phyloP scores from a whole-genome alignment of 2,797 vertebrate genomes.

The Leucoraja ocellata region DNA sequence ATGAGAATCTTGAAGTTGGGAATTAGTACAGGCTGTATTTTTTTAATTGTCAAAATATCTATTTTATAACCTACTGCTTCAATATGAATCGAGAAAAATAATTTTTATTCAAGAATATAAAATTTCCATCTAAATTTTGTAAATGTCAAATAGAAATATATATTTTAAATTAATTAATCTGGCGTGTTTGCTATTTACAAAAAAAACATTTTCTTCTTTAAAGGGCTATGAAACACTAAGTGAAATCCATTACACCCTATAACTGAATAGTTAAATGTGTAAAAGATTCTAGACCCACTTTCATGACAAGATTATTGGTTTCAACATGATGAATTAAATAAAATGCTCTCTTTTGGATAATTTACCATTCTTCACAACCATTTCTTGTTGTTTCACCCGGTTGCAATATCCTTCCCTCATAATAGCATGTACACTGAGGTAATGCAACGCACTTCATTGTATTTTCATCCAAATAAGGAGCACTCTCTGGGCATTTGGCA shows the following conservation, averaged over 20 bases:
- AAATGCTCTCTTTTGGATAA: background rate
- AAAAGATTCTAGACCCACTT: background rate
- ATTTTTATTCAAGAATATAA: too few species aligned
- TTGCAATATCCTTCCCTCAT: slow-evolving; percentile 11
- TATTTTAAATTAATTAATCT: background rate
- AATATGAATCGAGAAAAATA: background rate
- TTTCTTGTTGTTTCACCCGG: background rate
- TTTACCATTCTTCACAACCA: slow-evolving; percentile 20
- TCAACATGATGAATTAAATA: background rate
- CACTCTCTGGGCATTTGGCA: slow-evolving; percentile 67
- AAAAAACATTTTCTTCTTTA: background rate
- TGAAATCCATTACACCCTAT: too few species aligned
- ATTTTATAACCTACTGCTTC: background rate
- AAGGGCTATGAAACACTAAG: background rate
- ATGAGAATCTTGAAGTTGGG: background rate
- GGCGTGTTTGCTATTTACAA: background rate
- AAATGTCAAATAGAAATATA: background rate
- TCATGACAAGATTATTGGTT: background rate
- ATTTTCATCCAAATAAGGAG: slow-evolving; percentile 80
- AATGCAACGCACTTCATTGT: slow-evolving; percentile 57
- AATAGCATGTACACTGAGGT: slow-evolving; percentile 25
- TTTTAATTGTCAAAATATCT: background rate
- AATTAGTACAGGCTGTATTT: background rate
- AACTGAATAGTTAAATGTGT: background rate
- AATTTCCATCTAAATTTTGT: background rate